Evolutionary conservation across 2,113 vertebrate species (phyloP).

Genomic region (Clarias magur): DNA sequence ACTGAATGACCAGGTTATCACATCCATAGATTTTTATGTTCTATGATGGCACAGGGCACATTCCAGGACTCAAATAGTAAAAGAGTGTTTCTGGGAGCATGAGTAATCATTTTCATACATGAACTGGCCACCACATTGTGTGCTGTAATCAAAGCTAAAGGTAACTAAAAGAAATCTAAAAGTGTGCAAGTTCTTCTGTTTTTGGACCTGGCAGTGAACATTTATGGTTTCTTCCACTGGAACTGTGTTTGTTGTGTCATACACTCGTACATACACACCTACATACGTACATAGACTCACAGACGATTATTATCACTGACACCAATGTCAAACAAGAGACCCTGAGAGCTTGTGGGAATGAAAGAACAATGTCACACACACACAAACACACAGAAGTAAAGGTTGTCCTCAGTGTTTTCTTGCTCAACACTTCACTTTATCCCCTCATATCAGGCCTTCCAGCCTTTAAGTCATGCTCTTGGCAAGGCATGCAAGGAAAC

Average conservation of each 20-base stretch:
- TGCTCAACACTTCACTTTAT: conserved; percentile 43
- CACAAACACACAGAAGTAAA: conserved; percentile 1
- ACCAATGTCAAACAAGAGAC: neutral
- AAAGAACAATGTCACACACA: conserved; percentile 20
- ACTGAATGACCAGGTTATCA: too few species aligned
- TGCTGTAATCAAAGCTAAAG: too few species aligned
- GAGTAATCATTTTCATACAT: too few species aligned
- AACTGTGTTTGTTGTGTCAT: neutral
- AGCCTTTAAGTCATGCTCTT: conserved; percentile 67
- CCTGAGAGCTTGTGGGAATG: neutral
- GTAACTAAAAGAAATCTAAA: too few species aligned
- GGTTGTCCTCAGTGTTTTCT: conserved; percentile 49
- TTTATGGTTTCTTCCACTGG: neutral
- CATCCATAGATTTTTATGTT: too few species aligned
- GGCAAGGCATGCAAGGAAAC: conserved; percentile 62
- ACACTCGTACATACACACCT: neutral
- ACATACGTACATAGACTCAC: conserved; percentile 10
- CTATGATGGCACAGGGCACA: too few species aligned
- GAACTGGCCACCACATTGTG: too few species aligned
- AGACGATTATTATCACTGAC: neutral
- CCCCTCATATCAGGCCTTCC: conserved; percentile 49
- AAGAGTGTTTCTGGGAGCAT: too few species aligned
- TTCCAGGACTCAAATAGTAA: too few species aligned
- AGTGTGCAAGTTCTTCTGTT: too few species aligned
- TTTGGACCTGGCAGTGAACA: too few species aligned